Percentiles rank a stretch among this genome's conserved stretches.
Evolutionary conservation across 2,797 vertebrate species (phyloP).

Genomic region (Garrulus glandarius): DNA sequence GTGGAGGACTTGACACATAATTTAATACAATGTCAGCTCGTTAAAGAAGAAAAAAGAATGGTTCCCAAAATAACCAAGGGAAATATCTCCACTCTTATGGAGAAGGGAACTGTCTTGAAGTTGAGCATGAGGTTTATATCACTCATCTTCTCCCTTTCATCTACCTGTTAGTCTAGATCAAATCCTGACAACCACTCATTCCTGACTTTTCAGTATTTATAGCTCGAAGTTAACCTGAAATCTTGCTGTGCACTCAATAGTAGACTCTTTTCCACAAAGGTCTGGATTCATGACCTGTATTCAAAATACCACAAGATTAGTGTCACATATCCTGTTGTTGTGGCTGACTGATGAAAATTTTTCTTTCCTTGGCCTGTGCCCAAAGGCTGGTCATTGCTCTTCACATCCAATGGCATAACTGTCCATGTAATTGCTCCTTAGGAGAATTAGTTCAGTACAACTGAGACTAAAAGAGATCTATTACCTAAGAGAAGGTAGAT

Average conservation of each 20-base stretch:
- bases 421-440: not conserved
- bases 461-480: not conserved
- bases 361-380: not conserved
- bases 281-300: not conserved
- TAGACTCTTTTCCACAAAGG: not conserved
- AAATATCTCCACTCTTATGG: not conserved
- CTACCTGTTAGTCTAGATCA: not conserved
- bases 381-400: not conserved
- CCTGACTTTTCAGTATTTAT: not conserved
- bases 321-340: not conserved
- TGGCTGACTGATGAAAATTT: not conserved
- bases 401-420: not conserved
- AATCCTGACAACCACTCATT: not conserved
- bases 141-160: not conserved
- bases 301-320: not conserved
- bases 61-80: not conserved
- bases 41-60: not conserved
- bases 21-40: not conserved
- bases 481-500: not conserved
- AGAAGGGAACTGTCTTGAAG: not conserved
- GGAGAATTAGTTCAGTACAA: not conserved
- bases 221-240: not conserved
- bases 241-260: not conserved
- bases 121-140: not conserved
- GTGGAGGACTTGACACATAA: not conserved